Percentiles rank a stretch among this genome's conserved stretches.
These are phyloP conservation scores for Oxytorus armatus DNA, from an alignment of 2,888 invertebrate genomes.

Conservation along the genomic window DNA sequence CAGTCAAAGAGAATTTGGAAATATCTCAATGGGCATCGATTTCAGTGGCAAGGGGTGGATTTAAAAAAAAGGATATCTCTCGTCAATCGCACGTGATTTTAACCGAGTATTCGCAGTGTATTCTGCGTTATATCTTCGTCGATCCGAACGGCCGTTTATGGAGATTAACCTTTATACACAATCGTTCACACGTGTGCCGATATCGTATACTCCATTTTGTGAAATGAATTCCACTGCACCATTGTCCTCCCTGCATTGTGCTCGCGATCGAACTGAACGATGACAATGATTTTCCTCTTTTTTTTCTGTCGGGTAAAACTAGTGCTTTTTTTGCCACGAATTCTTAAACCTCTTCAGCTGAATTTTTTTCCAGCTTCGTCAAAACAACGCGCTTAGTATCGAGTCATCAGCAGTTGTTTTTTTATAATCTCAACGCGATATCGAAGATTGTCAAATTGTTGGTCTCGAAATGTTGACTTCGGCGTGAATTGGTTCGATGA, in stretches of 20 bases:
- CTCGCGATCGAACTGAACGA: constrained; percentile 57
- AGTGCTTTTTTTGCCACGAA: background rate
- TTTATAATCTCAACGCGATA: too few species aligned
- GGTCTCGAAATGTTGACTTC: too few species aligned
- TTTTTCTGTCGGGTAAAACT: constrained; percentile 40
- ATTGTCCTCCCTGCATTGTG: constrained; percentile 31
- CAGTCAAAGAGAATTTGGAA: constrained; percentile 22
- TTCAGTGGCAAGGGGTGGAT: constrained; percentile 12
- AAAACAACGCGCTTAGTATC: too few species aligned
- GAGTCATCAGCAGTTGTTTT: too few species aligned
- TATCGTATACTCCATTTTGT: constrained; percentile 50
- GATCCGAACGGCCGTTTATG: constrained; percentile 57
- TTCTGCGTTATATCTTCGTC: constrained; percentile 36
- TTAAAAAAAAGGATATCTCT: constrained; percentile 1
- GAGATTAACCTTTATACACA: constrained; percentile 54
- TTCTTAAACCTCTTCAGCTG: too few species aligned
- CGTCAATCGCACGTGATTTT: constrained; percentile 41
- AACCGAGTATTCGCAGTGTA: background rate
- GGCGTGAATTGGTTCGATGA: too few species aligned
- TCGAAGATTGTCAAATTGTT: too few species aligned
- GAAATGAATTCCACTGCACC: constrained; percentile 31
- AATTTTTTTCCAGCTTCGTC: background rate
- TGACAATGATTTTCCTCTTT: constrained; percentile 49
- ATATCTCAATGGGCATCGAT: constrained; percentile 25
- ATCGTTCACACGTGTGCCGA: constrained; percentile 45